Base-by-base conservation (phyloP, 2,888 invertebrate species). In the Ormia ochracea region DNA sequence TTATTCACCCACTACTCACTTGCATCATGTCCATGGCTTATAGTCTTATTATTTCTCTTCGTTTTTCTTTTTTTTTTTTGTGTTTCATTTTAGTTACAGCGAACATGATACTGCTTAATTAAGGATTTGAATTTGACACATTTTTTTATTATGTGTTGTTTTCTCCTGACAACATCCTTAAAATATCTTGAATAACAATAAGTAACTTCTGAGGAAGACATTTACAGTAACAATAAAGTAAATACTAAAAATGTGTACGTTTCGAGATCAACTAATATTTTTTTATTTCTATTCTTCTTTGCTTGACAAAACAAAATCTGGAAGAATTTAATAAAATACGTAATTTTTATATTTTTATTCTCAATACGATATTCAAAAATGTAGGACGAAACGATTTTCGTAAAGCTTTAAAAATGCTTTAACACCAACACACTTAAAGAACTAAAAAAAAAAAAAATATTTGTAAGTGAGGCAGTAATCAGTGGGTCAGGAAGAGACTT, bases 51-150 rank as follows among this genome's bases (percentile, higher is more conserved):
- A 31, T 23, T 52, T 14, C n/a, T 19, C 10, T 61, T 28, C 19
- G 4, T 63, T 33, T 1, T 73, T 45, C 7, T 63, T 33, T 1
- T 73, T 45, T 0, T 14, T 41, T 65, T 23, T 12, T 36, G 45
- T 21, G 6, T 38, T 33, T 54, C 38, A 33, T 56, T 56, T 61
- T 50, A 41, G 31, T 69, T 69, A 74, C 72, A 82, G 81, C 75
- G 82, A 84, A 86, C 86, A 80, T 63, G 68, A 76, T 73, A 76
- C 68, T 68, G 43, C 80, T 80, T 73, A 80, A 80, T 80, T 80
- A 80, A 73, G 76, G 58, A 63, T 73, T 76, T 54, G 43, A 84
- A 82, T 82, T 82, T 83, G 78, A 58, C 72, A 78, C 68, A 78
- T 61, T 69, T 72, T 50, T 21, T 61, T 50, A 56, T 31, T 54